Evolutionary conservation across 2,113 vertebrate genomes (phyloP).

Genomic region (Oncorhynchus nerka): DNA sequence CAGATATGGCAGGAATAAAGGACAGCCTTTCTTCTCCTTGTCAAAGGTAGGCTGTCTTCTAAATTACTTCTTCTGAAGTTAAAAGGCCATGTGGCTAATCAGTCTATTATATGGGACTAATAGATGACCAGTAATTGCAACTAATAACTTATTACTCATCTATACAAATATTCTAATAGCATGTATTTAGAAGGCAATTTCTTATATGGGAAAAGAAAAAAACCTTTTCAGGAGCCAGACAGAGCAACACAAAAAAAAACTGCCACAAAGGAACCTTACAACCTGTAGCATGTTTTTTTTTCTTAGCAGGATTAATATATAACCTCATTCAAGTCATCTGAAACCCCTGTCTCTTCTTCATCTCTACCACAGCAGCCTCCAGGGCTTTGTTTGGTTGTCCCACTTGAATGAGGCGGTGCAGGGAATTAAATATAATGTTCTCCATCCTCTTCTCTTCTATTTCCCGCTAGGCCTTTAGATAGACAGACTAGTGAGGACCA

Average conservation of each 20-base stretch:
- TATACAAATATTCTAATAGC: constrained; percentile 83
- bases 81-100: constrained; percentile 77
- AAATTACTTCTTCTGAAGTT: constrained; percentile 83
- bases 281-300: constrained; percentile 74
- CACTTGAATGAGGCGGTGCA: constrained; percentile 59
- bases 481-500: constrained; percentile 54
- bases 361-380: constrained; percentile 61
- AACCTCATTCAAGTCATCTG: constrained; percentile 76
- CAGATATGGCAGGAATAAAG: constrained; percentile 74
- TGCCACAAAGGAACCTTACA: constrained; percentile 75
- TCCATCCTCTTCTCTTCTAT: constrained; percentile 40
- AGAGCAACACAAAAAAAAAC: constrained; percentile 71
- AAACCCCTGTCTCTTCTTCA: constrained; percentile 69
- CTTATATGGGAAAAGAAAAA: constrained; percentile 69
- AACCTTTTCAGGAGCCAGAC: constrained; percentile 71
- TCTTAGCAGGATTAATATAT: constrained; percentile 72
- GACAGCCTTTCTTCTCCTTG: constrained; percentile 73
- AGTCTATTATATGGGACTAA: constrained; percentile 78
- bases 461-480: constrained; percentile 35
- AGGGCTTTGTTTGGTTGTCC: constrained; percentile 73
- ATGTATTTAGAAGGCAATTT: constrained; percentile 80
- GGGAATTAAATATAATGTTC: constrained; percentile 75
- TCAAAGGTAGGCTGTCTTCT: constrained; percentile 73
- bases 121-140: constrained; percentile 86
- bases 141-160: constrained; percentile 84